Evolutionary conservation across 2,888 invertebrate species (phyloP), one percentile per base, ranked within the genome.

Genomic region (Gibbula magus): DNA sequence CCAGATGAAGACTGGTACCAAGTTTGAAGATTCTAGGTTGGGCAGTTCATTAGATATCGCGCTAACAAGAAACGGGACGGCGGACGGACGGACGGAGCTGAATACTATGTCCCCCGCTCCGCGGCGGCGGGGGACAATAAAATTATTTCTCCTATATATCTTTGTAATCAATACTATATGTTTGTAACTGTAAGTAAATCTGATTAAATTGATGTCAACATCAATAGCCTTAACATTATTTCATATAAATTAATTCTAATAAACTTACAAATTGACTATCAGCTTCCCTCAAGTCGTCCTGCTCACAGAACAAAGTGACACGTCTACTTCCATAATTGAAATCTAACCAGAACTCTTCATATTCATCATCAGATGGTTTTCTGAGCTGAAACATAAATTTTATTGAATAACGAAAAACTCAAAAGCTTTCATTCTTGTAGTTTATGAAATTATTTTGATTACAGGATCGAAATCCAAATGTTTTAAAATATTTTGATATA

Each of bases 271-370:
- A 20, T 35, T 85, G 85, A 51, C 81, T 82, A 52, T 77, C 80
- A 13, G 77, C 51, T 32, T 79, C 77, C 7, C 73, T 84, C 20
- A 56, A 1, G 10, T 45, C 29, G 52, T 84, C 86, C 56, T 89
- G 88, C 77, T 89, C 87, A 88, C 90, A 90, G 79, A 91, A 91
- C 32, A 91, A 73, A 39, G 88, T 86, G 32, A 90, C 81, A 79
- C 90, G 85, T 73, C 86, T 80, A 83, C 89, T 90, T n/a, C 90
- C 90, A 79, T 83, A 83, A 80, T 91, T 91, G 80, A 90, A 89
- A 76, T 91, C 91, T n/a, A 90, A 86, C 90, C 90, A 91, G 75
- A 91, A 91, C 32, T 87, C 84, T 77, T 87, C 84, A 85, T 90
- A 90, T 8, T 86, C 88, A n/a, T 83, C 79, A 83, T 91, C 91